Percentiles rank a stretch among this genome's conserved stretches.
Evolutionary conservation across 2,113 vertebrate genomes (phyloP).

Genomic region (Myrmecobius fasciatus): DNA sequence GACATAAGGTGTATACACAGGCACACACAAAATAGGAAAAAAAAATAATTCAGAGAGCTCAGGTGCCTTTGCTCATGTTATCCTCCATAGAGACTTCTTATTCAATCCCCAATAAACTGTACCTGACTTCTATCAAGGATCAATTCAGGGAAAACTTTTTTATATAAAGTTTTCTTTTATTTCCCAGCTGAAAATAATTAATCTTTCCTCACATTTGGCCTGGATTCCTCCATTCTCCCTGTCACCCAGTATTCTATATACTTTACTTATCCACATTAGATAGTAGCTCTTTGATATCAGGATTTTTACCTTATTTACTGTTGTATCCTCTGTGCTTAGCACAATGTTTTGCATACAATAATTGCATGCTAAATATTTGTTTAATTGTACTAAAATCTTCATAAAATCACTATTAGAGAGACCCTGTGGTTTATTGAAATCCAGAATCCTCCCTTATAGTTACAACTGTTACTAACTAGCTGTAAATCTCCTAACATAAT

Average conservation of each 20-base stretch:
- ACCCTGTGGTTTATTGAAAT: neutral
- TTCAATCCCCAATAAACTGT: neutral
- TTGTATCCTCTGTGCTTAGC: neutral
- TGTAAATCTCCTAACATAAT: neutral
- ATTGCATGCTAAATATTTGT: neutral
- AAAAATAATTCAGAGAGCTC: neutral
- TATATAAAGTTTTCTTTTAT: neutral
- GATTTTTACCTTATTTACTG: neutral
- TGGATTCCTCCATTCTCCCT: neutral
- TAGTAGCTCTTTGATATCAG: neutral
- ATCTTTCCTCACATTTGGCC: neutral
- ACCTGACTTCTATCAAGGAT: neutral
- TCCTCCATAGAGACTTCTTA: neutral
- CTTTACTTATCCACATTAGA: too few species aligned
- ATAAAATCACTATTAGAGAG: too few species aligned
- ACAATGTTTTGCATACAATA: neutral
- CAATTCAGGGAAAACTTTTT: neutral
- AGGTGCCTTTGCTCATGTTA: neutral
- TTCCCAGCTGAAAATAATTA: neutral
- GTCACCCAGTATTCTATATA: too few species aligned
- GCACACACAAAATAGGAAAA: neutral
- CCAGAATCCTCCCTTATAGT: neutral
- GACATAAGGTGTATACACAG: neutral
- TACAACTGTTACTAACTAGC: neutral
- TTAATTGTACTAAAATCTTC: neutral